These are phyloP conservation scores for Crotalus viridis DNA, from an alignment of 2,113 vertebrate species.

Conservation along the genomic window DNA sequence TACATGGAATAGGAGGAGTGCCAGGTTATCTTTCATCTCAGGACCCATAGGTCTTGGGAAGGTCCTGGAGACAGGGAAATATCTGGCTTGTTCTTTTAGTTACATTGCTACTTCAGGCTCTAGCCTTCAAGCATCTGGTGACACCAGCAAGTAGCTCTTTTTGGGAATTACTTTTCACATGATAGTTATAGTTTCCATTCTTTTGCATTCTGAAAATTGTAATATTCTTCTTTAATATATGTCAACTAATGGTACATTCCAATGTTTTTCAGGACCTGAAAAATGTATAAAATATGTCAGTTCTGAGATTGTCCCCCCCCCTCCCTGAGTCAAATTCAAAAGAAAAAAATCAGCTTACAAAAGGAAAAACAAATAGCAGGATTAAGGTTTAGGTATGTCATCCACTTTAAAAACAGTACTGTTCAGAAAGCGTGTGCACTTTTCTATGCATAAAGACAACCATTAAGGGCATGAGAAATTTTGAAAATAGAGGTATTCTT, in stretches of 20 bases:
- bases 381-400: not conserved
- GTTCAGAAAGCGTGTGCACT: not conserved
- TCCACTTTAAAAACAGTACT: not conserved
- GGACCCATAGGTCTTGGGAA: not conserved
- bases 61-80: not conserved
- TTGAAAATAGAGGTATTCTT: conserved; percentile 17
- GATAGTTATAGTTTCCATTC: not conserved
- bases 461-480: not conserved
- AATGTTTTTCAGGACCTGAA: conserved; percentile 5
- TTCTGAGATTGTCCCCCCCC: not conserved
- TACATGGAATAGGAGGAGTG: not conserved
- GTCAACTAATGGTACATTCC: conserved; percentile 6
- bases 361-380: not conserved
- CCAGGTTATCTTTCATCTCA: not conserved
- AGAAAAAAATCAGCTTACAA: not conserved
- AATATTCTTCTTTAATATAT: not conserved
- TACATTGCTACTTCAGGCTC: not conserved
- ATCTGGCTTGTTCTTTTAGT: not conserved
- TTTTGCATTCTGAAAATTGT: not conserved
- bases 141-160: not conserved
- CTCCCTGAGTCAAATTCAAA: not conserved
- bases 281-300: not conserved
- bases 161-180: not conserved
- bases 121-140: not conserved
- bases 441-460: not conserved